Evolutionary conservation across 2,113 vertebrate species (phyloP).

Genomic region (Ptyas mucosa): DNA sequence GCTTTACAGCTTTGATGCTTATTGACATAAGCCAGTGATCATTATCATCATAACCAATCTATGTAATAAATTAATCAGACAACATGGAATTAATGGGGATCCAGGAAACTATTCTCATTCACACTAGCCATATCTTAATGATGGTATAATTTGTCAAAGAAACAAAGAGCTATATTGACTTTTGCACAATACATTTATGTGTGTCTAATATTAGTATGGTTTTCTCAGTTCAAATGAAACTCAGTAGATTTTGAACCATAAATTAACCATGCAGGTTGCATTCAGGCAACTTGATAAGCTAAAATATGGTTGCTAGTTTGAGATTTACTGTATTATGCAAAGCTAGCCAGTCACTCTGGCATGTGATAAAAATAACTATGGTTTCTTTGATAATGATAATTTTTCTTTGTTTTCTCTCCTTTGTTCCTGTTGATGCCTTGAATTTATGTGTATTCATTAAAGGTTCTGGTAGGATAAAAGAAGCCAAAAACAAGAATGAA

Average conservation of each 20-base stretch:
- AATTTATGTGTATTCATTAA: not conserved
- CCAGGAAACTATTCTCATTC: not conserved
- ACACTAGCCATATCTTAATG: not conserved
- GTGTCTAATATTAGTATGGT: not conserved
- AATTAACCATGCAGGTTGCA: not conserved
- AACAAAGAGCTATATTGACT: not conserved
- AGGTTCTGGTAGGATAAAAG: not conserved
- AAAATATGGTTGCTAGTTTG: not conserved
- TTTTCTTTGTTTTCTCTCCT: not conserved
- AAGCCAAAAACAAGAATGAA: not conserved
- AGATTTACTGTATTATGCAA: not conserved
- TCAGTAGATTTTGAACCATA: not conserved
- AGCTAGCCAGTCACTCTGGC: not conserved
- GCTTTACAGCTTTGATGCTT: not conserved
- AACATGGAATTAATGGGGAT: not conserved
- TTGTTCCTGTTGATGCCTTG: not conserved
- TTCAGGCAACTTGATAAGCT: not conserved
- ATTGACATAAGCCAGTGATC: not conserved
- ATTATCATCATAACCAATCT: not conserved
- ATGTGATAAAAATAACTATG: not conserved
- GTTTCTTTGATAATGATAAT: not conserved
- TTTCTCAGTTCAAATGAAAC: not conserved
- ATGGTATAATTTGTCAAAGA: not conserved
- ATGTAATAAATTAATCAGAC: not conserved
- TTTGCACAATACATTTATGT: not conserved